A percentile compares a stretch with the other conserved stretches of the same genome.
phyloP scores from a whole-genome alignment of 2,797 vertebrate genomes.

The Poeciliopsis paucimaculata region DNA sequence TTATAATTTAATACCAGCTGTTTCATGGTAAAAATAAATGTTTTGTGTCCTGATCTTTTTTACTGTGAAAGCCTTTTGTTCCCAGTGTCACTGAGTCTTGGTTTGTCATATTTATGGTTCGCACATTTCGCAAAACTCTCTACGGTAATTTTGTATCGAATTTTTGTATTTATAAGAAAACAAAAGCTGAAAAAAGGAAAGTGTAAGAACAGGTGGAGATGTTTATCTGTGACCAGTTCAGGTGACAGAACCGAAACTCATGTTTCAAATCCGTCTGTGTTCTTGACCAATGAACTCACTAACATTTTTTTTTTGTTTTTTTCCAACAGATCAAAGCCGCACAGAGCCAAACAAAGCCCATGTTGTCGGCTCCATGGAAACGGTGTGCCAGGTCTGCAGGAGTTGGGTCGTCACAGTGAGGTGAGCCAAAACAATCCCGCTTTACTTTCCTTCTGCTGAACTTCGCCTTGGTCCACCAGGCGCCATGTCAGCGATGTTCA shows the following conservation, averaged over 20 bases:
- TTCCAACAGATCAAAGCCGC: neutral
- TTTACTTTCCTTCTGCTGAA: neutral
- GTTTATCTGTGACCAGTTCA: neutral
- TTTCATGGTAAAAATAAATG: neutral
- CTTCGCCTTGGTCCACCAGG: neutral
- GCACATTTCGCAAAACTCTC: neutral
- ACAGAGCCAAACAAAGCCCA: neutral
- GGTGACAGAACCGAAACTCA: neutral
- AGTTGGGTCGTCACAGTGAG: neutral
- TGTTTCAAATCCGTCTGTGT: neutral
- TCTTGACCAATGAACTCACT: neutral
- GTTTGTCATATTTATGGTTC: neutral
- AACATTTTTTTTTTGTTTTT: neutral
- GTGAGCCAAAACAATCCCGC: neutral
- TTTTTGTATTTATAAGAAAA: neutral
- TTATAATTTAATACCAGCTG: neutral
- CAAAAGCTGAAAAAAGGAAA: neutral
- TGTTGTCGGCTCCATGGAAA: neutral
- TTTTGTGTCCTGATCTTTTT: neutral
- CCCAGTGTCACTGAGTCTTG: neutral
- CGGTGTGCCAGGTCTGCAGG: neutral
- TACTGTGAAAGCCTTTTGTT: neutral
- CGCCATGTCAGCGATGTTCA: neutral
- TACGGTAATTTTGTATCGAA: neutral
- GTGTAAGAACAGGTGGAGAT: neutral